These are phyloP conservation scores for Parthenolecanium corni DNA, from an alignment of 2,888 invertebrate genomes.

Conservation along the genomic window DNA sequence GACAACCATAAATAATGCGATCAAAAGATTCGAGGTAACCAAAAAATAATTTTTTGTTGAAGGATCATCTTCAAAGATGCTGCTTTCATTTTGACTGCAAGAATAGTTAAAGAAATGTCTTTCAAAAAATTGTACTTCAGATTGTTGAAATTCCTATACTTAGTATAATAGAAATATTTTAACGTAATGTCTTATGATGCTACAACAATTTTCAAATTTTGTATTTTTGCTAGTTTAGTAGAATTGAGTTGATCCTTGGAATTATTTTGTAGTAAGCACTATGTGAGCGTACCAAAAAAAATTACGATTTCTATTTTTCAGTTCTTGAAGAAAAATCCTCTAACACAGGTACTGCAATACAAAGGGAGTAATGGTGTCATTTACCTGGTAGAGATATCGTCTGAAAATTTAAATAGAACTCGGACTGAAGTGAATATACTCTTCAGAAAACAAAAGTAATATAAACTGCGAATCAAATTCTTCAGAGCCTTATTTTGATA, in stretches of 20 bases:
- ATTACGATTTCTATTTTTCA: not conserved
- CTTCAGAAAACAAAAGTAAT: conserved; percentile 5
- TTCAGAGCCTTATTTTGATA: too few relatives aligned
- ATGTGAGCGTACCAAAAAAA: too few relatives aligned
- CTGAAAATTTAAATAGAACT: conserved; percentile 7
- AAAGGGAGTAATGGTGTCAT: not conserved
- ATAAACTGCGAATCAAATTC: too few relatives aligned
- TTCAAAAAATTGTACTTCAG: too few relatives aligned
- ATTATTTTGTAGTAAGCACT: too few relatives aligned
- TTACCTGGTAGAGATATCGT: not conserved
- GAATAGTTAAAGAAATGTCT: too few relatives aligned
- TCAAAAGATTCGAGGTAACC: conserved; percentile 8
- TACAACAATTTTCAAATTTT: not conserved
- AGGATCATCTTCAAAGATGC: not conserved
- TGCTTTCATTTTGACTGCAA: too few relatives aligned
- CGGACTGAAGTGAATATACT: not conserved
- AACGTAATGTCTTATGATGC: too few relatives aligned
- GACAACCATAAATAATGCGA: conserved; percentile 43
- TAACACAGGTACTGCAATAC: not conserved
- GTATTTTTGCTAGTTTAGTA: not conserved
- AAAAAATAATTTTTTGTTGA: not conserved
- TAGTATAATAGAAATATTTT: too few relatives aligned
- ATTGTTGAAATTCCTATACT: too few relatives aligned
- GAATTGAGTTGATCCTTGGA: too few relatives aligned
- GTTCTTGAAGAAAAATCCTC: conserved; percentile 2